A percentile compares a stretch with the other conserved stretches of the same genome.
Evolutionary conservation across 2,113 vertebrate species (phyloP).

Genomic region (Picathartes gymnocephalus): DNA sequence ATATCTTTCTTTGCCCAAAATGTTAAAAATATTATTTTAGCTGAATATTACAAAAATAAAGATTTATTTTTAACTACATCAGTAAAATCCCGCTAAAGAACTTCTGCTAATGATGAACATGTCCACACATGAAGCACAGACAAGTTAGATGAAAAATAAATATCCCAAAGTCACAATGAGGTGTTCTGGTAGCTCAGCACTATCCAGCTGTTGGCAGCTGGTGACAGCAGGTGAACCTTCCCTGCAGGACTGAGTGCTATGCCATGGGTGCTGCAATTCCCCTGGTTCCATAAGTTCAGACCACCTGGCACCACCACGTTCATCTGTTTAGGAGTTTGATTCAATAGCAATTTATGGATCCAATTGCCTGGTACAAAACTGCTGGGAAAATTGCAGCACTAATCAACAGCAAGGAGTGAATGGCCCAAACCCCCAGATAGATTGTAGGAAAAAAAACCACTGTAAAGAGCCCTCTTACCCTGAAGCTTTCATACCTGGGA

Average conservation of each 20-base stretch:
- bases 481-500: background rate
- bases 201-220: background rate
- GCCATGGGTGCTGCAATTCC: background rate
- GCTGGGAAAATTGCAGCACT: background rate
- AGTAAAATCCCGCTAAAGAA: background rate
- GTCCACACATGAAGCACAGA: accelerated
- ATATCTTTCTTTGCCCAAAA: background rate
- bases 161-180: background rate
- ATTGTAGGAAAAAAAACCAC: background rate
- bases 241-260: background rate
- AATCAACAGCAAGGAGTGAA: background rate
- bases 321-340: background rate
- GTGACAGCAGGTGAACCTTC: background rate
- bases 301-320: background rate
- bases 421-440: background rate
- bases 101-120: background rate
- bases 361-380: background rate
- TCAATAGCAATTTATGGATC: background rate
- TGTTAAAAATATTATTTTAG: accelerated
- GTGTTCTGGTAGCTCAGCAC: background rate
- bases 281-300: background rate
- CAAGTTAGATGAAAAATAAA: background rate
- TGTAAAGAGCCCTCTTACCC: background rate
- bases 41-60: background rate
- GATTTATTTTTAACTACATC: background rate